Conservation (phyloP, 2,888 invertebrate species). For the Coelogynopora nodosa region DNA sequence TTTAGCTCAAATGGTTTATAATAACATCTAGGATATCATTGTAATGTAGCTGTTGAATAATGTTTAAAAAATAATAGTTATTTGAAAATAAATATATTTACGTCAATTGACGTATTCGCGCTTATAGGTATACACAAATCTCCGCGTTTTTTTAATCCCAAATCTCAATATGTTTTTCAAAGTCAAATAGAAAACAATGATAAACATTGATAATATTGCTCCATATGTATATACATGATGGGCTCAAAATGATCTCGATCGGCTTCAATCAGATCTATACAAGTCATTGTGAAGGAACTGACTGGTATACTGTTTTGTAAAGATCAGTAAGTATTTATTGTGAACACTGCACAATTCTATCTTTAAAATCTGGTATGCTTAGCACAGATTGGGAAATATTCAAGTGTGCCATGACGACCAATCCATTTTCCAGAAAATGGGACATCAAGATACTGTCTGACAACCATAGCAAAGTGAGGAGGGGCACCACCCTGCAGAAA, state of each 20-base stretch:
- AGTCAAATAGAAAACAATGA: no score
- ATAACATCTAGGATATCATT: no score
- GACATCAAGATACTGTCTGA: slow-evolving; percentile 20
- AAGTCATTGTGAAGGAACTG: slow-evolving; percentile 21
- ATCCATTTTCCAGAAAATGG: slow-evolving; percentile 22
- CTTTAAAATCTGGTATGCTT: slow-evolving; percentile 22
- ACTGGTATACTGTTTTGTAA: slow-evolving; percentile 17
- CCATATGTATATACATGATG: no score
- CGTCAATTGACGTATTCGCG: no score
- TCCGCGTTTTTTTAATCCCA: no score
- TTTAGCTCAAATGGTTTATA: no score
- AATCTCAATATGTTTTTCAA: no score
- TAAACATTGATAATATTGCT: no score
- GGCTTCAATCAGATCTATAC: slow-evolving; percentile 22
- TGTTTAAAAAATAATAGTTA: no score
- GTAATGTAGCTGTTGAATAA: no score
- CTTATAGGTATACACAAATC: no score
- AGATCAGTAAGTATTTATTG: slow-evolving; percentile 3
- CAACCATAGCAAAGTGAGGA: neutral
- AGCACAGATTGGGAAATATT: neutral
- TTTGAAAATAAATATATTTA: no score
- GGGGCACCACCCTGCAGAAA: slow-evolving; percentile 27
- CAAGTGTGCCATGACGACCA: neutral
- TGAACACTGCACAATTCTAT: slow-evolving; percentile 10
- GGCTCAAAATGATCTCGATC: slow-evolving; percentile 3